phyloP scores from a whole-genome alignment of 2,797 vertebrate species.

The Sparus aurata region DNA sequence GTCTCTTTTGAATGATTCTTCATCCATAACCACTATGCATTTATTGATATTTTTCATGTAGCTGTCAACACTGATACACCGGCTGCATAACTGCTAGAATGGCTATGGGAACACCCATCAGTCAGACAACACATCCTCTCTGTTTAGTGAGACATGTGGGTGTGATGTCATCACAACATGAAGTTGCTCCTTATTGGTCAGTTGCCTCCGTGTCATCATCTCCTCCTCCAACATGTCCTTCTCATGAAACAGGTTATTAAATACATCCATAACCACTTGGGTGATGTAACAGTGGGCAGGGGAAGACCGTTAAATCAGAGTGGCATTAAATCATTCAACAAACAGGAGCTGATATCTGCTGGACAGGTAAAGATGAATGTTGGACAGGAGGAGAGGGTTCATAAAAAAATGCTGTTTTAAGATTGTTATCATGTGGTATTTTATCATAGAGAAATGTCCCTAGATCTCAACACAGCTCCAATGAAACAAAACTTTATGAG shows the following conservation, averaged over 20 bases:
- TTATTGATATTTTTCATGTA: background rate
- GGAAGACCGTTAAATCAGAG: background rate
- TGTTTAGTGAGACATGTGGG: conserved; percentile 25
- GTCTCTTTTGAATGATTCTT: background rate
- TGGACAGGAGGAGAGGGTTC: background rate
- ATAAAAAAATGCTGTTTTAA: conserved; percentile 1
- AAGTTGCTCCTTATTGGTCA: conserved; percentile 23
- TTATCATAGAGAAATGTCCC: background rate
- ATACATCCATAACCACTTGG: background rate
- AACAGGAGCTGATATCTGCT: background rate
- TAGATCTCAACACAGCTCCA: background rate
- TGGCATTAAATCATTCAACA: background rate
- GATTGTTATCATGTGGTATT: background rate
- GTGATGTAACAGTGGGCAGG: conserved; percentile 25
- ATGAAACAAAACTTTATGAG: conserved; percentile 11
- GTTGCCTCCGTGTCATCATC: conserved; percentile 12
- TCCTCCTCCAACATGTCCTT: conserved; percentile 8
- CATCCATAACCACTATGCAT: background rate
- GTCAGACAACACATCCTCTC: conserved; percentile 13
- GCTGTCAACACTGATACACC: background rate
- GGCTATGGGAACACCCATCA: background rate
- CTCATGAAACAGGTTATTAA: conserved; percentile 36
- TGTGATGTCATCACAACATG: conserved; percentile 56
- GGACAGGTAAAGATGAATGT: background rate
- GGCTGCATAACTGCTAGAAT: background rate